Evolutionary conservation across 2,797 vertebrate species (phyloP), one percentile per base, ranked within the genome.

Genomic region (Gymnocypris eckloni): DNA sequence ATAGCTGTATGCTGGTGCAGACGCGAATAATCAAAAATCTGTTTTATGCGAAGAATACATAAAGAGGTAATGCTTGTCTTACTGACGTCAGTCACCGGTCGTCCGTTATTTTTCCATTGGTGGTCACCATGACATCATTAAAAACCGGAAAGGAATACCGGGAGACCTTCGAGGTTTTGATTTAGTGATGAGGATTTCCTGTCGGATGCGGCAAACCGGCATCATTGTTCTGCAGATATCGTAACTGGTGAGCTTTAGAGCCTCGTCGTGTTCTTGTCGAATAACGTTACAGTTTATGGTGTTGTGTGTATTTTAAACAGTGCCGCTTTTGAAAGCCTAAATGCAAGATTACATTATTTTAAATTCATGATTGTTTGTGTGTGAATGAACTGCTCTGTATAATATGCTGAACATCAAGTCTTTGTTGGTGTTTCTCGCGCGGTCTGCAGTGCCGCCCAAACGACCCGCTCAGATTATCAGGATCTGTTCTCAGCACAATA

Each of bases 131-230:
- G 83, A 85, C 79, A 78, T 87, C 79, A 85, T 76, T 59, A 77
- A 37, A 56, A 39, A 75, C 79, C 64, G 39, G 70, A 87, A 82
- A 73, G 86, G 78, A 77, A 80, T 48, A 76, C 81, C 86, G 86
- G 72, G 83, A 77, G 54, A 50, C 73, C 52, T 81, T 20, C 12
- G 45, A 45, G 78, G 64, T 77, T 72, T n/a, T 69, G n/a, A 72
- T 85, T n/a, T 48, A 59, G 70, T 2, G 56, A 64, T 73, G 78
- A 86, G 84, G 84, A 81, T 80, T 81, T 81, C 84, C 78, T 75
- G 12, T 45, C 75, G 83, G 83, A 79, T 85, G 86, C 86, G 79
- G 78, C 87, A 85, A 85, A 85, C 72, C 83, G 87, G 75, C 80
- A 78, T 43, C 64, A 48, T 71, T 85, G 72, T 45, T 85, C 77